phyloP scores from a whole-genome alignment of 2,113 vertebrate species.

The Hemiscyllium ocellatum region DNA sequence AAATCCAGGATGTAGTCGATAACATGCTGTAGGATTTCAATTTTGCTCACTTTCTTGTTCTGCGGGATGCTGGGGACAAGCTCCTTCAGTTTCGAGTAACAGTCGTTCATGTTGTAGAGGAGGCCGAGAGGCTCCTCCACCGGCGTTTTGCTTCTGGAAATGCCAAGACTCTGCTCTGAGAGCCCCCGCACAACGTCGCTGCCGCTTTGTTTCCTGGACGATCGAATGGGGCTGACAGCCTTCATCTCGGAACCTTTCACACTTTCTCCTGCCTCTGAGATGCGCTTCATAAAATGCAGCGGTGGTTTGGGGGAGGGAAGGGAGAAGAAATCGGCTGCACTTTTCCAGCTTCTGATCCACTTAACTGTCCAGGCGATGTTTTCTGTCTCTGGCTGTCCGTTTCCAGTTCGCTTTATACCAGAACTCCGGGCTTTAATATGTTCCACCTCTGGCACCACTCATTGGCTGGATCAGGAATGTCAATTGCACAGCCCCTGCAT shows the following conservation, averaged over 20 bases:
- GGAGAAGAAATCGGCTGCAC: no score
- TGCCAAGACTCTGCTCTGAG: conserved; percentile 83
- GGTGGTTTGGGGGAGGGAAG: no score
- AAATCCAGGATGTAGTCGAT: conserved; percentile 99
- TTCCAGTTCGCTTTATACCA: conserved; percentile 32
- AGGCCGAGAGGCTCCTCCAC: conserved; percentile 92
- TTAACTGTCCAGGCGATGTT: background rate
- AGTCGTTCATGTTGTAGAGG: conserved; percentile 98
- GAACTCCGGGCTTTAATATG: background rate
- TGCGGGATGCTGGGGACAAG: conserved; percentile 97
- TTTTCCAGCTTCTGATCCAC: background rate
- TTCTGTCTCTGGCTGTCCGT: background rate
- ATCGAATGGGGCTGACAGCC: conserved; percentile 92
- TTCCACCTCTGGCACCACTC: background rate
- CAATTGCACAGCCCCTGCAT: background rate
- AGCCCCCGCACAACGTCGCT: conserved; percentile 48
- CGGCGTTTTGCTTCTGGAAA: conserved; percentile 90
- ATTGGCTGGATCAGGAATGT: background rate
- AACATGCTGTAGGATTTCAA: conserved; percentile 99
- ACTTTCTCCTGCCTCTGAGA: background rate
- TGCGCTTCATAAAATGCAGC: background rate
- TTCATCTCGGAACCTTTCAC: conserved; percentile 65
- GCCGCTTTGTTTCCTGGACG: conserved; percentile 73
- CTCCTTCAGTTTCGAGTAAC: conserved; percentile 97
- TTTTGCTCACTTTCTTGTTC: conserved; percentile 98